phyloP scores from a whole-genome alignment of 2,888 invertebrate genomes.

The Sminthurides aquaticus region DNA sequence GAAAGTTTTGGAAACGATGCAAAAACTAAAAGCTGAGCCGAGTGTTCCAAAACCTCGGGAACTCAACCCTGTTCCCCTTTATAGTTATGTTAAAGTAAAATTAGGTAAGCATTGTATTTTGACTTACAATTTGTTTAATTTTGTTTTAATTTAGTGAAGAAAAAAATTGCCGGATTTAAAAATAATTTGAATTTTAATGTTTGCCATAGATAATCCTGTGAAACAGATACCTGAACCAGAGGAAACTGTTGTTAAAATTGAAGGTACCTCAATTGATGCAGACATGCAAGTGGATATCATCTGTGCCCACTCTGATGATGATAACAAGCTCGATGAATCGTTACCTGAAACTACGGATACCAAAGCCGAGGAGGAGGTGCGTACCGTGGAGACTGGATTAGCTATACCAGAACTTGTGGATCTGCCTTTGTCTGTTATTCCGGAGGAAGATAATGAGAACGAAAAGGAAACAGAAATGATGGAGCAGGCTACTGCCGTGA shows the following conservation, averaged over 20 bases:
- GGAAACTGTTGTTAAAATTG: neutral
- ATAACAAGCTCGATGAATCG: too few relatives aligned
- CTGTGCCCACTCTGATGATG: too few relatives aligned
- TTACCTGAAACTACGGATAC: too few relatives aligned
- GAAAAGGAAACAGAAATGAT: neutral
- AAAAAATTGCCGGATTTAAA: too few relatives aligned
- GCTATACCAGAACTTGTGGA: too few relatives aligned
- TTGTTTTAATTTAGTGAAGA: too few relatives aligned
- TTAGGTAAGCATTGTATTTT: neutral
- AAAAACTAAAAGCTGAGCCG: neutral
- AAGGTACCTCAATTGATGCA: too few relatives aligned
- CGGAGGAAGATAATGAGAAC: constrained; percentile 3
- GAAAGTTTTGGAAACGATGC: constrained; percentile 8
- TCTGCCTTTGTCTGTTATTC: too few relatives aligned
- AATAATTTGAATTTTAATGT: neutral
- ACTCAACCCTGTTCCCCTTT: neutral
- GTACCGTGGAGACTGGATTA: too few relatives aligned
- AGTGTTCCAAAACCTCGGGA: neutral
- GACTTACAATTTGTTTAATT: too few relatives aligned
- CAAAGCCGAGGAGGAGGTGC: too few relatives aligned
- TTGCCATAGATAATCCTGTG: neutral
- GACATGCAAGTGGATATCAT: too few relatives aligned
- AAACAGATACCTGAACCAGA: neutral
- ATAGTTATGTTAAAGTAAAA: neutral
- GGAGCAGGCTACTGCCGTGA: neutral